Evolutionary conservation across 2,888 invertebrate species (phyloP), one percentile per base, ranked within the genome.

Genomic region (Patella ulyssiponensis): DNA sequence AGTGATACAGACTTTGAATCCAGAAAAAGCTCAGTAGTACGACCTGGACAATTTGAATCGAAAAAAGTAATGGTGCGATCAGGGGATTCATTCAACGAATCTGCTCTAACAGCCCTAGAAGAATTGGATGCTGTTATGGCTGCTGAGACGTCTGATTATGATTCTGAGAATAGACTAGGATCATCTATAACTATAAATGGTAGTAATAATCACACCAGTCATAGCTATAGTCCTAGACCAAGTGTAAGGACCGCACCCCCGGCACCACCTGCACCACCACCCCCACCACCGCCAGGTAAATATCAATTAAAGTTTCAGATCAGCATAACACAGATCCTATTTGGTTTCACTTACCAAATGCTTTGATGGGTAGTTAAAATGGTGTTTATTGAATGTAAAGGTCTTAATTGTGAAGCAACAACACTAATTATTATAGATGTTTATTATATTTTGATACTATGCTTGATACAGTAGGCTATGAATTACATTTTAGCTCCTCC

Each of bases 81-180:
- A 73, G 84, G 84, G 14, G 86, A 84, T 73, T 87, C 89, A 12
- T 87, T 87, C 77, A 88, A 89, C 77, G 78, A 82, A 44, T 85
- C 85, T 70, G 89, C 88, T 3, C 78, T 88, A 82, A 85, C 85
- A 71, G 90, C 89, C 3, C 76, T 91, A n/a, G 85, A 88, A 79
- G 89, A 89, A 74, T 84, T 91, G 44, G 90, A 91, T 80, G 90
- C 88, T 74, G 90, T 87, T 14, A 88, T 90, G 79, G 90, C 88
- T 20, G 86, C 86, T 11, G 89, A 88, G 74, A 84, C 84, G 0
- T 81, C 84, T 4, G 86, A 85, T 70, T 77, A 82, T 7, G 85
- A 87, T 23, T 70, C 71, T 58, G 33, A 56, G 69, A 69, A 27
- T n/a, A 73, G n/a, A 71, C 17, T 75, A 79, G 53, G 76, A 51